Base-by-base conservation (phyloP, 2,888 invertebrate species). In the Andrena chrysosceles region DNA sequence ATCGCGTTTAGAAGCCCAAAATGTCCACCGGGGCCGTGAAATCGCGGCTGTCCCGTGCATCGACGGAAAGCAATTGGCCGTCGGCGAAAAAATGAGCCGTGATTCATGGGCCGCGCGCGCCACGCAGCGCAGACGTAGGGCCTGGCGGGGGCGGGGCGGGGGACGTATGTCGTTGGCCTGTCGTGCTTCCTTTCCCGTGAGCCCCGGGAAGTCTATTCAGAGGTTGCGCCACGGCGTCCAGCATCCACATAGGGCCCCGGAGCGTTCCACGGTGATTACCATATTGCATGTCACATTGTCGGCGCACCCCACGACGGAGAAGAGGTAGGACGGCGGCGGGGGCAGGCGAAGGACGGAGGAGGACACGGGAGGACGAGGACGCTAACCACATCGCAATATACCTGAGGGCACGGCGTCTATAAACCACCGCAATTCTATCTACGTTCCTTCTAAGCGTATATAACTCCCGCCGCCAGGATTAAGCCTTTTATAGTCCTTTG, bases 271-370 rank as follows among this genome's bases (percentile, higher is more conserved):
- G 89, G 90, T 90, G 89, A 91, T 91, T 91, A 91, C 91, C 91
- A 92, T 92, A 92, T 92, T 91, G 91, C 91, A 91, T 91, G 91
- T 90, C 91, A 91, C 90, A 91, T 90, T 90, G 91, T 89, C 89
- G 90, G 90, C 89, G 89, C 89, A 89, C 87, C 90, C 90, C 86
- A 85, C 85, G 87, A 88, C 84, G 59, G 79, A 86, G 77, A 78
- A 81, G 75, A 75, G 71, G 80, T 16, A 64, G 77, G 75, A 60
- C 59, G 59, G 71, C 66, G 29, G 60, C 75, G 68, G 64, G 73
- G 60, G 63, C 62, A 33, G 59, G 56, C 77, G 83, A 72, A 83
- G 63, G 66, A 83, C 71, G 77, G 64, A 81, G 81, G 76, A 69
- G 77, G 72, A 86, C 77, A 70, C 83, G 71, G 42, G 83, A 87